Evolutionary conservation across 2,888 invertebrate genomes (phyloP).

Genomic region (Spodoptera littoralis): DNA sequence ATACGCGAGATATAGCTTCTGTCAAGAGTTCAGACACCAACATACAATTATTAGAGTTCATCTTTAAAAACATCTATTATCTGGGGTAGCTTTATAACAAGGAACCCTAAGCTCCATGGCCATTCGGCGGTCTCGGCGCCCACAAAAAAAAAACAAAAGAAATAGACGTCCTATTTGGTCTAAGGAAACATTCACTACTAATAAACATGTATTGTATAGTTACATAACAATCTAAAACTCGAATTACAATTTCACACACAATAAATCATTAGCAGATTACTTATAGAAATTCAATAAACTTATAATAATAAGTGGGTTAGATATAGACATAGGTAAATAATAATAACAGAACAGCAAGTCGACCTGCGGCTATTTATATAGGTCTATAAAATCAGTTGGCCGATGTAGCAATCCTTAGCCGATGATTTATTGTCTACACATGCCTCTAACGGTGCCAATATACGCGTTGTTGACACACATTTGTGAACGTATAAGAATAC

Average conservation of each 20-base stretch:
- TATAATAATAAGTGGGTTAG: conserved; percentile 37
- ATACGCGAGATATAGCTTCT: too few species aligned
- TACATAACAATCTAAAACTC: too few species aligned
- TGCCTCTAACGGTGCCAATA: conserved; percentile 42
- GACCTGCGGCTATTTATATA: conserved; percentile 46
- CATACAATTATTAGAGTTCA: too few species aligned
- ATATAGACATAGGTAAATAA: conserved; percentile 20
- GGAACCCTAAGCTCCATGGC: too few species aligned
- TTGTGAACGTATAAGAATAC: conserved; percentile 1
- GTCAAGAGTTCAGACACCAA: too few species aligned
- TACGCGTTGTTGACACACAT: conserved; percentile 45
- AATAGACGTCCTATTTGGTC: too few species aligned
- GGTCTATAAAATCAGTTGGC: conserved; percentile 43
- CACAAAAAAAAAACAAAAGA: too few species aligned
- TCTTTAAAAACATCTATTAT: too few species aligned
- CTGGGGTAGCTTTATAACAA: too few species aligned
- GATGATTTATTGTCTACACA: conserved; percentile 44
- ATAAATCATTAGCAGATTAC: conserved; percentile 26
- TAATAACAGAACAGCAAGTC: conserved; percentile 29
- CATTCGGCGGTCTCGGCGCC: too few species aligned
- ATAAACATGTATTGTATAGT: too few species aligned
- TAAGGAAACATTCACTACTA: too few species aligned
- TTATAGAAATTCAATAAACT: conserved; percentile 32
- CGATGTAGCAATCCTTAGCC: conserved; percentile 32
- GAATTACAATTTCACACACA: conserved; percentile 7